Evolutionary conservation across 1,140 invertebrate species (phyloP).

Genomic region (Lethocerus indicus): DNA sequence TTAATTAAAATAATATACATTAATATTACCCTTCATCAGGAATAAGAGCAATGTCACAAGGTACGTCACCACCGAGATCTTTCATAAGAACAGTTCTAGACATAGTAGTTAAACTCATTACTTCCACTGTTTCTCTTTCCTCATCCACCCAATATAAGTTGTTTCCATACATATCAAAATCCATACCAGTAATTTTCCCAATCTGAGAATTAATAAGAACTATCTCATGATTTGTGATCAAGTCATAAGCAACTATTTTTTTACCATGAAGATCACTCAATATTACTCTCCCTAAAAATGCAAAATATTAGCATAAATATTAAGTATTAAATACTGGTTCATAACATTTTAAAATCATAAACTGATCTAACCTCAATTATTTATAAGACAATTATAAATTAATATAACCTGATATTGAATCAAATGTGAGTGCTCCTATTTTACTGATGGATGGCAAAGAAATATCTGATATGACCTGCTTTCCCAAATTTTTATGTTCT

Average conservation of each 20-base stretch:
- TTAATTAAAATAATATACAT: too few relatives aligned
- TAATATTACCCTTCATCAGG: constrained; percentile 39
- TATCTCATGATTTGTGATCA: constrained; percentile 22
- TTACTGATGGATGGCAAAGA: neutral
- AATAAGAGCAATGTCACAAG: constrained; percentile 38
- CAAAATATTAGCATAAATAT: neutral
- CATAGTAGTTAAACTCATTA: constrained; percentile 32
- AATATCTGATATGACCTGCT: neutral
- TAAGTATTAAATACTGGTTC: neutral
- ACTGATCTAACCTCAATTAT: too few relatives aligned
- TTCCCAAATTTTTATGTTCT: constrained; percentile 25
- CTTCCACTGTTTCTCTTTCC: constrained; percentile 35
- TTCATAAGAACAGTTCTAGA: constrained; percentile 33
- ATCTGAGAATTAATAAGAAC: constrained; percentile 28
- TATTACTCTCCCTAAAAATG: constrained; percentile 15
- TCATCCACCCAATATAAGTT: constrained; percentile 47
- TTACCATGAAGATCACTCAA: constrained; percentile 18
- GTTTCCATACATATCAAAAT: constrained; percentile 45
- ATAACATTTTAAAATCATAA: neutral
- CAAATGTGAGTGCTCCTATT: constrained; percentile 20
- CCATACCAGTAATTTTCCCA: constrained; percentile 37
- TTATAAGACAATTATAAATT: neutral
- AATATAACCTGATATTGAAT: constrained; percentile 22
- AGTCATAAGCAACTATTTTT: constrained; percentile 22
- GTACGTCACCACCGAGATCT: constrained; percentile 32